Percentiles rank a stretch among this genome's conserved stretches.
phyloP scores from a whole-genome alignment of 2,888 invertebrate species.

The Mythimna albipuncta region DNA sequence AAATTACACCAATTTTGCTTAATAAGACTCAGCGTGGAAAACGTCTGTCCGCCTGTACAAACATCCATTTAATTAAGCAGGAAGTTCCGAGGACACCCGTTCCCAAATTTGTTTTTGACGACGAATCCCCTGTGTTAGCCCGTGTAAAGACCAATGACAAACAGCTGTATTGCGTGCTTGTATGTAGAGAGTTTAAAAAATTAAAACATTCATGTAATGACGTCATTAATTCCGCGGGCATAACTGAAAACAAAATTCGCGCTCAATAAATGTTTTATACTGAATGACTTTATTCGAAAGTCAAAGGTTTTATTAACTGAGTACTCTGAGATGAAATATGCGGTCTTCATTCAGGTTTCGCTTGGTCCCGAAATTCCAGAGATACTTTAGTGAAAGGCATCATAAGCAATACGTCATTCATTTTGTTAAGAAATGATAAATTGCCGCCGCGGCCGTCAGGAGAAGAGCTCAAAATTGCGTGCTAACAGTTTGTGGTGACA shows the following conservation, averaged over 20 bases:
- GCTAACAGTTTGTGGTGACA: constrained; percentile 65
- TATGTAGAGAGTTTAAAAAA: constrained; percentile 62
- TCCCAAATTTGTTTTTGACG: constrained; percentile 75
- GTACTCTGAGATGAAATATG: constrained; percentile 61
- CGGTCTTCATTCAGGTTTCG: constrained; percentile 52
- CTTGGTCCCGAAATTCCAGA: constrained; percentile 52
- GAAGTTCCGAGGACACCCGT: constrained; percentile 77
- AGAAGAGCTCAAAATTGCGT: constrained; percentile 67
- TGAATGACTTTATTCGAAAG: constrained; percentile 46
- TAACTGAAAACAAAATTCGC: constrained; percentile 38
- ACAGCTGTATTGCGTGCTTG: constrained; percentile 78
- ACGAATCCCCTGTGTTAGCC: constrained; percentile 73
- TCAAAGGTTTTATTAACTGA: constrained; percentile 60
- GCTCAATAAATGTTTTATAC: constrained; percentile 36
- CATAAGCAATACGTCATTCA: constrained; percentile 69
- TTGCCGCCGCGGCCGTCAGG: constrained; percentile 56
- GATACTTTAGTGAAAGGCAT: constrained; percentile 67
- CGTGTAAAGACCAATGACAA: constrained; percentile 70
- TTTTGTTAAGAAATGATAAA: constrained; percentile 74
- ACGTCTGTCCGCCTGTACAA: constrained; percentile 73
- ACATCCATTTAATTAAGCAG: constrained; percentile 82
- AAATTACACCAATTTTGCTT: constrained; percentile 68
- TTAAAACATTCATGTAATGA: constrained; percentile 65
- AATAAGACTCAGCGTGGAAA: constrained; percentile 73
- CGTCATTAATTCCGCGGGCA: constrained; percentile 43